These are phyloP conservation scores for Phrynosoma platyrhinos DNA, from an alignment of 2,113 vertebrate genomes.

Conservation along the genomic window DNA sequence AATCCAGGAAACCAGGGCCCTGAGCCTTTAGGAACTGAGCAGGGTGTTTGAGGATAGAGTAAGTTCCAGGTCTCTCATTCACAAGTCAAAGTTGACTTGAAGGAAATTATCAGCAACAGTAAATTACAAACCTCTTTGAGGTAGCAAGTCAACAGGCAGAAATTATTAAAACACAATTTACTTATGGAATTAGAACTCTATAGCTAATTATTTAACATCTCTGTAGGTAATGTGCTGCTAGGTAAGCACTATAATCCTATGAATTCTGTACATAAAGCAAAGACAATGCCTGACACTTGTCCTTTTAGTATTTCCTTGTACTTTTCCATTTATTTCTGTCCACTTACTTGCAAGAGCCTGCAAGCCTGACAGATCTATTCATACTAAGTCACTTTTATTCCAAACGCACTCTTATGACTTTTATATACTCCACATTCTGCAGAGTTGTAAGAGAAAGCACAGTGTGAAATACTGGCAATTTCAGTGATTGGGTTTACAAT, in stretches of 20 bases:
- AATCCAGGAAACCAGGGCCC: too few relatives aligned
- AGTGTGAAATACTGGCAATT: neutral
- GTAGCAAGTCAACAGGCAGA: neutral
- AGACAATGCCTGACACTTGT: neutral
- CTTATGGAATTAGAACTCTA: neutral
- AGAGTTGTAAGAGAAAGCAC: neutral
- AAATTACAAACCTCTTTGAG: neutral
- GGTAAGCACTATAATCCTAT: neutral
- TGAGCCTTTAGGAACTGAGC: too few relatives aligned
- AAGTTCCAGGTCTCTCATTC: too few relatives aligned
- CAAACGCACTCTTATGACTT: neutral
- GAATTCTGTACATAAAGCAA: neutral
- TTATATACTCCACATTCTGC: neutral
- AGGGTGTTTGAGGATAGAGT: too few relatives aligned
- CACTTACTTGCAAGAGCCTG: neutral
- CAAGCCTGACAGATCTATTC: neutral
- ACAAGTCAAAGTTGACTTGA: too few relatives aligned
- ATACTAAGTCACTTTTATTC: neutral
- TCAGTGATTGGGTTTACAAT: neutral
- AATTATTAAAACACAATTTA: neutral
- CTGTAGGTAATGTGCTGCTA: neutral
- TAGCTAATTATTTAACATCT: neutral
- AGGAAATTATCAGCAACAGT: too few relatives aligned
- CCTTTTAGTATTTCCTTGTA: neutral
- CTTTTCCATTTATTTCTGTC: neutral